These are phyloP conservation scores for Drepanosiphum platanoidis DNA, from an alignment of 2,888 invertebrate species.

Conservation along the genomic window DNA sequence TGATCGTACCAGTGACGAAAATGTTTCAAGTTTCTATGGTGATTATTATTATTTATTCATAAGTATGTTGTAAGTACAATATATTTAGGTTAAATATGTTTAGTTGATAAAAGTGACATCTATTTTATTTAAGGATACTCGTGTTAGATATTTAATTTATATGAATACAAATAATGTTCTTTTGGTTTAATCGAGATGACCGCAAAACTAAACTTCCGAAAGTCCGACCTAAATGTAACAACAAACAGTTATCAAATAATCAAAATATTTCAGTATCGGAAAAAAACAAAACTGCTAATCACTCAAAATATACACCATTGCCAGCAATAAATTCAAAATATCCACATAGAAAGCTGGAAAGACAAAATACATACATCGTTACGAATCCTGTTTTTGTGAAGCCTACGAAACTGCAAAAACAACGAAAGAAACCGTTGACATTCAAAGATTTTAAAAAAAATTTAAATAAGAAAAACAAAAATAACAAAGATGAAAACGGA, in stretches of 20 bases:
- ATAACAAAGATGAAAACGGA: constrained; percentile 34
- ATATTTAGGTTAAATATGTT: neutral
- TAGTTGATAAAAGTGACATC: neutral
- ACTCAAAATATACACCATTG: constrained; percentile 49
- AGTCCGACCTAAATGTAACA: constrained; percentile 19
- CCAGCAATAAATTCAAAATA: constrained; percentile 43
- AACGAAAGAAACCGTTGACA: constrained; percentile 40
- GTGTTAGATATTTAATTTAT: neutral
- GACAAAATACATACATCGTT: constrained; percentile 54
- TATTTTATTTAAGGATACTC: neutral
- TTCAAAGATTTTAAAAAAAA: constrained; percentile 44
- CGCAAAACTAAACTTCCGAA: constrained; percentile 48
- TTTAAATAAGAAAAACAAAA: constrained; percentile 45
- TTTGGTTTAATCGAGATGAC: constrained; percentile 50
- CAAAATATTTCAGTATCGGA: constrained; percentile 20
- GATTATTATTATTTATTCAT: constrained; percentile 8
- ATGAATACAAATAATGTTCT: constrained; percentile 45
- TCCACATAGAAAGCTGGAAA: constrained; percentile 33
- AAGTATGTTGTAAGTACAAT: neutral
- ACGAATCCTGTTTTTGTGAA: constrained; percentile 53
- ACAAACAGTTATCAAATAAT: constrained; percentile 46
- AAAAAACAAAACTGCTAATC: constrained; percentile 8
- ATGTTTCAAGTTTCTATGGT: constrained; percentile 50
- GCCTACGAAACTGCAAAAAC: constrained; percentile 27
- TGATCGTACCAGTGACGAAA: constrained; percentile 16